A percentile compares a stretch with the other conserved stretches of the same genome.
Evolutionary conservation across 2,888 invertebrate genomes (phyloP).

Genomic region (Machimus atricapillus): DNA sequence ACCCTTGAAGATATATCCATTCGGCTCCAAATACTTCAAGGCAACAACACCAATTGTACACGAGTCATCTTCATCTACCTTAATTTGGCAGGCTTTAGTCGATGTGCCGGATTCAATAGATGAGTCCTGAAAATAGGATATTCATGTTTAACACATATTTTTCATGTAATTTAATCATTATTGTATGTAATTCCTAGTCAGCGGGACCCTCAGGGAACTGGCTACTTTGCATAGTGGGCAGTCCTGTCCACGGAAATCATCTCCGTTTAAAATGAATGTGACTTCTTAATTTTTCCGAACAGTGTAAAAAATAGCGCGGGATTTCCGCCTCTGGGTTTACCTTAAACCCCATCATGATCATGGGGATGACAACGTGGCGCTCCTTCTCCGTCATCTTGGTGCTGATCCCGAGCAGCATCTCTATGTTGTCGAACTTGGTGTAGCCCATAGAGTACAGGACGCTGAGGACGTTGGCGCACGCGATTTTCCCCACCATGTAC

Average conservation of each 20-base stretch:
- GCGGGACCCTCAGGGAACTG: too few relatives aligned
- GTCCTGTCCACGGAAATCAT: neutral
- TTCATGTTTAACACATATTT: neutral
- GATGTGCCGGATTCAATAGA: slow-evolving; percentile 85
- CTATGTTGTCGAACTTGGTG: slow-evolving; percentile 92
- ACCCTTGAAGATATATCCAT: slow-evolving; percentile 88
- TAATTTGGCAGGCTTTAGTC: slow-evolving; percentile 89
- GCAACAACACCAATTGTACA: slow-evolving; percentile 91
- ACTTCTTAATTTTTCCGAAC: neutral
- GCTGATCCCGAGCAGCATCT: slow-evolving; percentile 88
- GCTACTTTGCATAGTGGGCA: too few relatives aligned
- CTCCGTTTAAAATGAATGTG: neutral
- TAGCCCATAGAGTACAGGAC: slow-evolving; percentile 96
- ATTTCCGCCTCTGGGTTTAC: slow-evolving; percentile 37
- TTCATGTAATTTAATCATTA: too few relatives aligned
- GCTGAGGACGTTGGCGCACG: slow-evolving; percentile 91
- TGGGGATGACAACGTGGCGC: slow-evolving; percentile 85
- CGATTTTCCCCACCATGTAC: slow-evolving; percentile 92
- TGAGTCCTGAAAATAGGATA: slow-evolving; percentile 66
- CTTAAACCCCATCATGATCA: slow-evolving; percentile 92
- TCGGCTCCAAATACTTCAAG: slow-evolving; percentile 83
- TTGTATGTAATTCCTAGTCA: too few relatives aligned
- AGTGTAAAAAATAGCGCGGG: neutral
- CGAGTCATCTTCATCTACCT: slow-evolving; percentile 93
- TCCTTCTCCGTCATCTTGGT: slow-evolving; percentile 91